Evolutionary conservation across 2,797 vertebrate genomes (phyloP), one percentile per base, ranked within the genome.

Genomic region (Danio jaintianensis): DNA sequence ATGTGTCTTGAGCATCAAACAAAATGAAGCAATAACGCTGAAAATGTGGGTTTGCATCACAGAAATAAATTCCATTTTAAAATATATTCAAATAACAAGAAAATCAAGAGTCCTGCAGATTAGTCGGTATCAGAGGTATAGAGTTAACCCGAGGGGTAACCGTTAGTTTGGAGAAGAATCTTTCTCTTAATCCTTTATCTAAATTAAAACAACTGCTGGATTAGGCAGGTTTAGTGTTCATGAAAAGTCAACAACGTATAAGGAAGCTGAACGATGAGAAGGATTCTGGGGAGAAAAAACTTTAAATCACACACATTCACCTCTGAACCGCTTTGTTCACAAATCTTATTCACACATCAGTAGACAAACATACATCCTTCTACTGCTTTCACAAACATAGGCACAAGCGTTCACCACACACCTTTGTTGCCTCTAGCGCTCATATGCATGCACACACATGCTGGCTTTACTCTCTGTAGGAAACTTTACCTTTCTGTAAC

Each of bases 191-290:
- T 89, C 89, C 86, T 87, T 86, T 86, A 79, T 89, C 86, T 86
- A 91, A 91, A 91, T 91, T 92, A 92, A 91, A 84, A 36, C 86
- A 88, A 87, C 84, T 1, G 10, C 81, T 18, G 87, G 90, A 92
- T 94, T 90, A 91, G 83, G 48, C 69, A 81, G 89, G 82, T 92
- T 89, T 90, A 70, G 53, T 83, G 62, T 87, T 92, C 89, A 94
- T 92, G 91, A 93, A 94, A 94, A 93, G 90, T 91, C 91, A 94
- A 94, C 91, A 93, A 88, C 53, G 78, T 85, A 78, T 55, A 80
- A 55, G 38, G 48, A 47, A 38, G 69, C 42, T 22, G 69, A 36
- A 3, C 40, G 61, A 76, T 29, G 47, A 11, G 48, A 50, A 40
- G 9, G 36, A 45, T 43, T 52, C n/a, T 12, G 20, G 4, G 16